Base-by-base conservation (phyloP, 1,140 invertebrate species). In the Brevipalpus yothersi region DNA sequence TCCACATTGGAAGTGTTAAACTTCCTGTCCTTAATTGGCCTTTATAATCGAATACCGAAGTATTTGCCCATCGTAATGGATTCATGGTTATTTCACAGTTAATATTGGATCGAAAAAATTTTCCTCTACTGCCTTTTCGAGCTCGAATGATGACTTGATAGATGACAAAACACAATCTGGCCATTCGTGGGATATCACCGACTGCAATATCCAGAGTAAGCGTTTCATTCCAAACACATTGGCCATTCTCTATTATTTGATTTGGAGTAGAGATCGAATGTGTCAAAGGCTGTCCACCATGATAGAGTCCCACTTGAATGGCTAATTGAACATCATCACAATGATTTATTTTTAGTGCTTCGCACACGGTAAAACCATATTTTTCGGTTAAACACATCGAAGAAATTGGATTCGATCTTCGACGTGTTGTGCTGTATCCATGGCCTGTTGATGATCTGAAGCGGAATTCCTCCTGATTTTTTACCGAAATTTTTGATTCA, bases 1-100 rank as follows among this genome's bases (percentile, higher is more conserved):
- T 84, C 87, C 89, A 95, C 68, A 90, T 83, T 66, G 86, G 87
- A 1, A 95, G 73, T 2, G 86, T 86, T 69, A 84, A 80, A 15
- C 81, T 81, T 15, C 84, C 88, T 39, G 75, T 82, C 65, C 84
- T 81, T 21, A 95, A 71, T 63, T 84, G 81, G 66, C 83, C 80
- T 69, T 86, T 88, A 41, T 40, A 55, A 42, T 61, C 61, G 19
- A 45, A 53, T 3, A 61, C 59, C 56, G 72, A 69, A 65, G 89
- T 84, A 67, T 90, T 84, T 0, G 83, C 84, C 88, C 89, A 95
- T 13, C 12, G 9, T 41, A 55, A 55, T 31, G 15, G 53, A 55
- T 55, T 55, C 68, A 90, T 83, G 66, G 86, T 87, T 1, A 95
- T 73, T 2, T 85, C 86, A 70, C 84, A 80, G n/a, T 81, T 80